A percentile compares a stretch with the other conserved stretches of the same genome.
Conservation (phyloP, 1,140 invertebrate genomes). For the Caerostris extrusa region DNA sequence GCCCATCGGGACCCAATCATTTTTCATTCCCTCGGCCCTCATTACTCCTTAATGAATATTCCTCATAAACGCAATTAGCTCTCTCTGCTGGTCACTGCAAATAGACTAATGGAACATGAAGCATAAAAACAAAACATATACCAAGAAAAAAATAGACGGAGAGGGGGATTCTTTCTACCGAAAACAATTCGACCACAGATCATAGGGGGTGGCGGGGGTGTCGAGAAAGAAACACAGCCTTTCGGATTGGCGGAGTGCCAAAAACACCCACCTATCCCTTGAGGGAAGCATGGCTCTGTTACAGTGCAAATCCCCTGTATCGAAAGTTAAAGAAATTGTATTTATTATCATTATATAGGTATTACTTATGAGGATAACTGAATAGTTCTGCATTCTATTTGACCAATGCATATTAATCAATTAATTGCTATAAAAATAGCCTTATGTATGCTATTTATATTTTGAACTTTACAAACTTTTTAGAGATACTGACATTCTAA, state of each 20-base stretch:
- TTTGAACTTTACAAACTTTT: too few relatives aligned
- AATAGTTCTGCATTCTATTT: too few relatives aligned
- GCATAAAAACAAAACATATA: background rate
- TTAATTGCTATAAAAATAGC: too few relatives aligned
- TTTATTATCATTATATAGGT: too few relatives aligned
- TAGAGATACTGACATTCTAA: too few relatives aligned
- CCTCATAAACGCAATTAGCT: slow-evolving; percentile 25
- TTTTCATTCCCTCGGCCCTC: background rate
- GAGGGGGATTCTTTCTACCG: background rate
- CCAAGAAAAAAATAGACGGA: background rate
- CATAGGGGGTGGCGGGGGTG: background rate
- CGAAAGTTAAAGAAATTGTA: background rate
- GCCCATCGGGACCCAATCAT: background rate
- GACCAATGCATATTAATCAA: too few relatives aligned
- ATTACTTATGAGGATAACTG: too few relatives aligned
- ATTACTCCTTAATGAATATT: slow-evolving; percentile 21
- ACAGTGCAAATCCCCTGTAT: background rate
- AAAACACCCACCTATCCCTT: background rate
- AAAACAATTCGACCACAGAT: slow-evolving; percentile 35
- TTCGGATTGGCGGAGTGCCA: background rate
- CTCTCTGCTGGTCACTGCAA: background rate
- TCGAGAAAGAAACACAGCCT: background rate
- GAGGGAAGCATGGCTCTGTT: background rate
- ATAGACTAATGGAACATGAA: slow-evolving; percentile 36
- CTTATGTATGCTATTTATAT: too few relatives aligned